phyloP scores from a whole-genome alignment of 2,113 vertebrate species.

The Rana temporaria region DNA sequence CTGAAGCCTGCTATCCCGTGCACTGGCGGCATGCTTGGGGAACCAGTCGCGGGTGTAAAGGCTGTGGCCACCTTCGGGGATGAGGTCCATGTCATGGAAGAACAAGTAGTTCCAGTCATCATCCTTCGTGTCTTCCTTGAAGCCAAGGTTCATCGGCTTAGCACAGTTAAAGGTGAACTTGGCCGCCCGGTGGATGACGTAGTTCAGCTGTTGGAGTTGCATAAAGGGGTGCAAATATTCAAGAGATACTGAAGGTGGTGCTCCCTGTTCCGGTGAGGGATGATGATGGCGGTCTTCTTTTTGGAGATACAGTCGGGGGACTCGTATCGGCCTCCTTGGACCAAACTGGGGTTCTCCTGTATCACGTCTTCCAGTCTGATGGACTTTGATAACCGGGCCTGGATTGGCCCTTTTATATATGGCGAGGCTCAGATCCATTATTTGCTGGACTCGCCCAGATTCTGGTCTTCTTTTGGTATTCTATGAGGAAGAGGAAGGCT shows the following conservation, averaged over 20 bases:
- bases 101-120: slow-evolving; percentile 83
- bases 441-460: too few relatives aligned
- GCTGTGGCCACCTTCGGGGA: slow-evolving; percentile 81
- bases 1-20: too few relatives aligned
- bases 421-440: too few relatives aligned
- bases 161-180: slow-evolving; percentile 79
- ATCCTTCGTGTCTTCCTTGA: slow-evolving; percentile 83
- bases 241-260: slow-evolving; percentile 79
- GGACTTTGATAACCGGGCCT: slow-evolving; percentile 73
- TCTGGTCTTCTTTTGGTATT: too few relatives aligned
- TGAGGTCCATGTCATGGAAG: slow-evolving; percentile 84
- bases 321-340: slow-evolving; percentile 74
- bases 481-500: too few relatives aligned
- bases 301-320: too few relatives aligned
- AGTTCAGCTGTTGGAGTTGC: slow-evolving; percentile 79
- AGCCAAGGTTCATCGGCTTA: slow-evolving; percentile 80
- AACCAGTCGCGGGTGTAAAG: slow-evolving; percentile 74
- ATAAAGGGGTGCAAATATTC: slow-evolving; percentile 81
- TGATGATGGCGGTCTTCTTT: too few relatives aligned
- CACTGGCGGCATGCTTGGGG: too few relatives aligned
- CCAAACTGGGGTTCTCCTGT: slow-evolving; percentile 75
- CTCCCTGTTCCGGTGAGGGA: slow-evolving; percentile 76
- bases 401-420: slow-evolving; percentile 71
- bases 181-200: slow-evolving; percentile 82
- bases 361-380: slow-evolving; percentile 70